phyloP scores from a whole-genome alignment of 2,113 vertebrate species.

The Stigmatopora nigra region DNA sequence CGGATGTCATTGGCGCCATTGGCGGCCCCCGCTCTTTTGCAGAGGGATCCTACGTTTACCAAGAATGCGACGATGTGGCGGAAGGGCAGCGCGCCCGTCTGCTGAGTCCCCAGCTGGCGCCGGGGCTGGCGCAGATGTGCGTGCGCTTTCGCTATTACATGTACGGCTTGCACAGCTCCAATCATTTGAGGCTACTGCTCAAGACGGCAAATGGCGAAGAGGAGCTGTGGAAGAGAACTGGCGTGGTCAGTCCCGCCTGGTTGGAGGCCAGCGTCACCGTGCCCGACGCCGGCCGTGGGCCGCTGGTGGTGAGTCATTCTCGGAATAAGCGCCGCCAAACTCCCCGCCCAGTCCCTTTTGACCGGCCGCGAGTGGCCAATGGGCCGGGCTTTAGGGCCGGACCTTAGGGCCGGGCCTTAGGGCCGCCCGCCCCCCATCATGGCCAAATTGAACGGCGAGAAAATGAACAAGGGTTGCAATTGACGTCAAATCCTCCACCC shows the following conservation, averaged over 20 bases:
- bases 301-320: slow-evolving; percentile 67
- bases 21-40: not conserved
- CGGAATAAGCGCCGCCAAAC: too few relatives aligned
- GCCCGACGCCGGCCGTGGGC: slow-evolving; percentile 37
- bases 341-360: too few relatives aligned
- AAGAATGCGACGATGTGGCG: slow-evolving; percentile 64
- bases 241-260: slow-evolving; percentile 73
- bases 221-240: slow-evolving; percentile 59
- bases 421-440: too few relatives aligned
- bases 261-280: slow-evolving; percentile 60
- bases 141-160: slow-evolving; percentile 72
- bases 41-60: slow-evolving; percentile 73
- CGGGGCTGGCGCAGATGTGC: slow-evolving; percentile 56
- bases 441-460: too few relatives aligned
- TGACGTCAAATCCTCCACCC: not conserved
- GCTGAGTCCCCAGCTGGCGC: slow-evolving; percentile 60
- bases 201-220: slow-evolving; percentile 24
- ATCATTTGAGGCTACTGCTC: slow-evolving; percentile 59
- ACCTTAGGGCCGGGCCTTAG: too few relatives aligned
- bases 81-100: slow-evolving; percentile 53
- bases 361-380: too few relatives aligned
- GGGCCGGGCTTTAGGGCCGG: too few relatives aligned
- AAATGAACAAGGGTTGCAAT: not conserved
- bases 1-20: not conserved
- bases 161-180: slow-evolving; percentile 51